phyloP scores from a whole-genome alignment of 1,140 invertebrate species.

The Drosophila simulans region DNA sequence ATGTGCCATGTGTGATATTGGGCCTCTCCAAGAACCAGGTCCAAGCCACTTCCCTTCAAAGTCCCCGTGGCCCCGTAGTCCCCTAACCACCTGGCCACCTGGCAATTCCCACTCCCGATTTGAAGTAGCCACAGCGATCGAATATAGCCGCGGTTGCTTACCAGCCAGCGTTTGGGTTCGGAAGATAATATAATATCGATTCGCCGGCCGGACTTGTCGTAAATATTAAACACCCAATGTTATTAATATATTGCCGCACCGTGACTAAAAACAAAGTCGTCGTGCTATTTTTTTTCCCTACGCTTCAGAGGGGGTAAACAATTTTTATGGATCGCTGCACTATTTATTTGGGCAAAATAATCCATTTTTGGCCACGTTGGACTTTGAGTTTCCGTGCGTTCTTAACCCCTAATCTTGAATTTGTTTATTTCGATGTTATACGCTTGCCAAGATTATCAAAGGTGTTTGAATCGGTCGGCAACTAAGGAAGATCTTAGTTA shows the following conservation, averaged over 20 bases:
- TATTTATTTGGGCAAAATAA: conserved; percentile 17
- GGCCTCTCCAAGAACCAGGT: conserved; percentile 36
- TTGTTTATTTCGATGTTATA: conserved; percentile 1
- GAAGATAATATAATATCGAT: conserved; percentile 80
- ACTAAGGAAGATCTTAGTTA: neutral
- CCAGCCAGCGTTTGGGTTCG: conserved; percentile 45
- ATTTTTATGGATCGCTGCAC: conserved; percentile 17
- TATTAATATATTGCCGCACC: conserved; percentile 40
- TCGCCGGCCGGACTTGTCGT: conserved; percentile 66
- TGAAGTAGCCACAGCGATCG: conserved; percentile 64
- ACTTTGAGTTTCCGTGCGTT: conserved; percentile 14
- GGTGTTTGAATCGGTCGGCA: conserved; percentile 4
- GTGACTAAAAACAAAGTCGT: conserved; percentile 43
- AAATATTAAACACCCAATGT: conserved; percentile 73
- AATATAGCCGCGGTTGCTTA: conserved; percentile 61
- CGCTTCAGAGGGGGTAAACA: conserved; percentile 17
- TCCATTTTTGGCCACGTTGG: conserved; percentile 11
- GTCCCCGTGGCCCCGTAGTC: neutral
- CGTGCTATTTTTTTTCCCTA: neutral
- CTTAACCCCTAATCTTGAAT: conserved; percentile 9
- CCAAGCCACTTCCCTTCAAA: conserved; percentile 20
- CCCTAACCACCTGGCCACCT: neutral
- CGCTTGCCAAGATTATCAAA: conserved; percentile 22
- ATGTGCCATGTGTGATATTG: conserved; percentile 43
- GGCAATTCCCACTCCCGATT: conserved; percentile 25